Evolutionary conservation across 2,113 vertebrate species (phyloP).

Genomic region (Aldabrachelys gigantea): DNA sequence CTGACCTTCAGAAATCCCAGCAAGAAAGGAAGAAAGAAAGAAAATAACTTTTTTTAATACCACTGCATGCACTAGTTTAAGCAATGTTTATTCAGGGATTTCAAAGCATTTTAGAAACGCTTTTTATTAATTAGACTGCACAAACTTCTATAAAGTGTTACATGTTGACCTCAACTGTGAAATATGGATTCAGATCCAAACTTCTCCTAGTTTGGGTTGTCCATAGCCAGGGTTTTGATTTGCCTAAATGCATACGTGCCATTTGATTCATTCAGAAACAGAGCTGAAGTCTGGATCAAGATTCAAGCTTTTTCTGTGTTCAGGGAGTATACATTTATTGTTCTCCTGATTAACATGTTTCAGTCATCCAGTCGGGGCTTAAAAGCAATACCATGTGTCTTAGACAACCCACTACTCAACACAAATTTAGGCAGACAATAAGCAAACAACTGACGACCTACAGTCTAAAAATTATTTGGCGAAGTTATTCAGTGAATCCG

Average conservation of each 20-base stretch:
- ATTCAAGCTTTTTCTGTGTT: conserved; percentile 9
- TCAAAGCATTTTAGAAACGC: conserved; percentile 50
- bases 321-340: background rate
- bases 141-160: conserved; percentile 49
- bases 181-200: background rate
- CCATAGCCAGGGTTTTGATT: conserved; percentile 4
- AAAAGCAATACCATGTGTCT: conserved; percentile 28
- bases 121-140: conserved; percentile 61
- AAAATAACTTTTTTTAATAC: conserved; percentile 61
- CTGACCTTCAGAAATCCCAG: conserved; percentile 3
- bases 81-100: conserved; percentile 50
- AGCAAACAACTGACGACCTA: background rate
- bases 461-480: conserved; percentile 7
- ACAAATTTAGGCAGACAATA: conserved; percentile 18
- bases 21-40: background rate
- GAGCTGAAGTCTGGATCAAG: background rate
- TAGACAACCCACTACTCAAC: background rate
- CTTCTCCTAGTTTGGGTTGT: background rate
- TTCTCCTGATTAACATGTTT: background rate
- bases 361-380: background rate
- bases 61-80: conserved; percentile 50
- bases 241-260: background rate
- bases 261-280: background rate
- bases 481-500: background rate
- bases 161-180: background rate